These are phyloP conservation scores for Aptenodytes forsteri DNA, from an alignment of 2,113 vertebrate species.

Conservation along the genomic window DNA sequence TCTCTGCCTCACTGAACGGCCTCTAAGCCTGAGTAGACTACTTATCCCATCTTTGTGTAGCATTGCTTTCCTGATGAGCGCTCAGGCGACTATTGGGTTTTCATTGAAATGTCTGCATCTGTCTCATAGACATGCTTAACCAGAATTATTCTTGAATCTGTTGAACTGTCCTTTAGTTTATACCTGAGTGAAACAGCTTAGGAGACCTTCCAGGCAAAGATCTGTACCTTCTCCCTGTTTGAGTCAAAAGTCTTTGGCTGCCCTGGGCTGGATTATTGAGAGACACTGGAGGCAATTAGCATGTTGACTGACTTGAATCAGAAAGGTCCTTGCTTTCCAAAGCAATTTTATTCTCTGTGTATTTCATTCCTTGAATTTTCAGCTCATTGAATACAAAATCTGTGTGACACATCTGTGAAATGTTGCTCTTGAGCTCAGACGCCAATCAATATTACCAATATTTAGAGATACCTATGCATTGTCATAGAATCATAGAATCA, in stretches of 20 bases:
- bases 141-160: not conserved
- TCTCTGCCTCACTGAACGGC: not conserved
- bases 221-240: not conserved
- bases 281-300: not conserved
- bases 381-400: not conserved
- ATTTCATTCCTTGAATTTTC: not conserved
- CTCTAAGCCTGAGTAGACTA: not conserved
- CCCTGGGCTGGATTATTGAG: not conserved
- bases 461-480: not conserved
- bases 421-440: not conserved
- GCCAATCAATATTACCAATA: not conserved
- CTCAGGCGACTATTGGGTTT: not conserved
- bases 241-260: not conserved
- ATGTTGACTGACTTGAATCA: not conserved
- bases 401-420: not conserved
- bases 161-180: not conserved
- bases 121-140: not conserved
- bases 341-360: not conserved
- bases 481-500: not conserved
- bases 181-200: not conserved
- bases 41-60: not conserved
- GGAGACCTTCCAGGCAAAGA: not conserved
- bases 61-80: not conserved
- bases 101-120: not conserved
- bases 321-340: not conserved